These are phyloP conservation scores for Electrophaes corylata DNA, from an alignment of 2,888 invertebrate species.

Conservation along the genomic window DNA sequence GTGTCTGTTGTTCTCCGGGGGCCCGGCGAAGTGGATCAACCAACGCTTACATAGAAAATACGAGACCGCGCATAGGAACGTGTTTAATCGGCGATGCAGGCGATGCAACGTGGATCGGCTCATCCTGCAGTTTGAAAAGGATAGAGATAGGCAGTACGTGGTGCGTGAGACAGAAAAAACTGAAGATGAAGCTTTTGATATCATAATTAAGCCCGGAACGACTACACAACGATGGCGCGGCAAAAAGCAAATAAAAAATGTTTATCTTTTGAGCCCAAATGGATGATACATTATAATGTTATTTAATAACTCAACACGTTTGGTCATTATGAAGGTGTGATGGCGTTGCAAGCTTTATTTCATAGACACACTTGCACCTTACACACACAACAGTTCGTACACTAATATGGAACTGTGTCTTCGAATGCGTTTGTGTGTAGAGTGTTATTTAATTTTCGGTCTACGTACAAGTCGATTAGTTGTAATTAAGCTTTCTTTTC, in stretches of 20 bases:
- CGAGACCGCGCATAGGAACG: constrained; percentile 81
- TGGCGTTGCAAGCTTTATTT: constrained; percentile 44
- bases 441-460: constrained; percentile 43
- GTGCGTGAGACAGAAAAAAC: constrained; percentile 58
- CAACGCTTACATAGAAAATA: constrained; percentile 64
- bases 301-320: constrained; percentile 69
- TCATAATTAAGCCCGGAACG: constrained; percentile 73
- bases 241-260: constrained; percentile 68
- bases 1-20: constrained; percentile 39
- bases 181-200: constrained; percentile 77
- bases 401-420: constrained; percentile 23
- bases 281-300: too few relatives aligned
- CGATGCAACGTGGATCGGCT: constrained; percentile 62
- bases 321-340: constrained; percentile 61
- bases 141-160: constrained; percentile 53
- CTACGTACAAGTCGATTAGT: constrained; percentile 37
- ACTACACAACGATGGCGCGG: constrained; percentile 42
- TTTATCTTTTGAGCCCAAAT: constrained; percentile 74
- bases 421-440: constrained; percentile 47
- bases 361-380: constrained; percentile 46
- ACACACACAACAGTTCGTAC: background rate
- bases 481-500: constrained; percentile 39
- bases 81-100: constrained; percentile 76
- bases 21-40: constrained; percentile 42
- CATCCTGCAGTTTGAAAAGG: constrained; percentile 64